Evolutionary conservation across 1,140 invertebrate species (phyloP), one percentile per base, ranked within the genome.

Genomic region (Oryctes rhinoceros): DNA sequence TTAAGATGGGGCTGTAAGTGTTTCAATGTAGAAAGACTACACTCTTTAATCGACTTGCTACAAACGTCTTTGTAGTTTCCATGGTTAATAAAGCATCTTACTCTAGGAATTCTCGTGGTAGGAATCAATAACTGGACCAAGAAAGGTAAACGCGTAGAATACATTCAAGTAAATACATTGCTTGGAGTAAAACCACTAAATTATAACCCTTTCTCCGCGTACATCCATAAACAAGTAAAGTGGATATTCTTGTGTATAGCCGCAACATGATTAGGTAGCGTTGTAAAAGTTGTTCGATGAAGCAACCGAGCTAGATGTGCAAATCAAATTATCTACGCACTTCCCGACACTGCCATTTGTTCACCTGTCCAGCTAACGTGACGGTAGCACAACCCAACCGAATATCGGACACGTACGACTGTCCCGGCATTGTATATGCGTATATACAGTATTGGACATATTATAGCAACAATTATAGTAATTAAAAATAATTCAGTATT

Each of bases 291-390:
- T 44, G 15, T 59, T n/a, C 53, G 15, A 18, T 18, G 53, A 59
- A 7, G 53, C 53, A n/a, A 59, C 53, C 15, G 53, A n/a, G 53
- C 53, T 59, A 59, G 53, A 59, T 59, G 53, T 59, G 53, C 53
- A 59, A 59, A 59, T 59, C 53, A 59, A 59, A 59, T 59, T 59
- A 59, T n/a, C 53, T 59, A n/a, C 53, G 53, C 53, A 59, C 18
- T 18, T 59, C 18, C 53, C 53, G 53, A 59, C 53, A 59, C 53
- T 59, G 53, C n/a, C 53, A 59, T 59, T 59, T n/a, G 53, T 59
- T 59, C 53, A 59, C 53, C 53, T 59, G 53, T 59, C 53, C 20
- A n/a, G n/a, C 18, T 30, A 6, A 13, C 7, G 49, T n/a, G 39
- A 44, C 3, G 39, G 39, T 10, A 44, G 39, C 39, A 4, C 18